Percentiles rank a stretch among this genome's conserved stretches.
These are phyloP conservation scores for Trichacis sp. DNA, from an alignment of 2,888 invertebrate genomes.

Conservation along the genomic window DNA sequence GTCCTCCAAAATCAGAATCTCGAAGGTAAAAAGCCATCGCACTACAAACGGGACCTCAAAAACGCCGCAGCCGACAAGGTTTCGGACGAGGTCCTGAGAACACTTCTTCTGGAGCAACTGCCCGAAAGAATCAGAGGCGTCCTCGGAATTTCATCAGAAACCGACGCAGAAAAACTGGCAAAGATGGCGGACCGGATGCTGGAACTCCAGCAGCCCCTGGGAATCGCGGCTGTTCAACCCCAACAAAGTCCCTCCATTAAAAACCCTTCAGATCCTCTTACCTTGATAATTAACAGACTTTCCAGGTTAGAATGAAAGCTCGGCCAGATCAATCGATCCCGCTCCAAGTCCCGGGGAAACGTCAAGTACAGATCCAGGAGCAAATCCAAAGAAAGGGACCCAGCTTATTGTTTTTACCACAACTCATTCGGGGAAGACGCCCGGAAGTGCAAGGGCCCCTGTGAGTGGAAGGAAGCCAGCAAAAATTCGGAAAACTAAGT, in stretches of 20 bases:
- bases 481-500: conserved; percentile 10
- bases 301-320: background rate
- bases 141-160: background rate
- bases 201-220: conserved; percentile 15
- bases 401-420: conserved; percentile 2
- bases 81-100: background rate
- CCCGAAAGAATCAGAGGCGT: background rate
- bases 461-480: background rate
- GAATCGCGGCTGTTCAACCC: background rate
- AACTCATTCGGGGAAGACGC: background rate
- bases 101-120: background rate
- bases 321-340: background rate
- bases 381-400: background rate
- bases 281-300: conserved; percentile 3
- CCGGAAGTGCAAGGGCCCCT: background rate
- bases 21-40: conserved; percentile 2
- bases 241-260: background rate
- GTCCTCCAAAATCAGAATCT: background rate
- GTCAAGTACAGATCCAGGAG: background rate
- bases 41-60: background rate
- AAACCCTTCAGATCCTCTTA: conserved; percentile 11
- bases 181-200: conserved; percentile 5
- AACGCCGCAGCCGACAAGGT: background rate
- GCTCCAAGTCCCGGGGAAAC: no score
- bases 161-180: conserved; percentile 1